Percentiles rank a stretch among this genome's conserved stretches.
Conservation (phyloP, 2,797 vertebrate genomes). For the Phataginus tetradactyla region DNA sequence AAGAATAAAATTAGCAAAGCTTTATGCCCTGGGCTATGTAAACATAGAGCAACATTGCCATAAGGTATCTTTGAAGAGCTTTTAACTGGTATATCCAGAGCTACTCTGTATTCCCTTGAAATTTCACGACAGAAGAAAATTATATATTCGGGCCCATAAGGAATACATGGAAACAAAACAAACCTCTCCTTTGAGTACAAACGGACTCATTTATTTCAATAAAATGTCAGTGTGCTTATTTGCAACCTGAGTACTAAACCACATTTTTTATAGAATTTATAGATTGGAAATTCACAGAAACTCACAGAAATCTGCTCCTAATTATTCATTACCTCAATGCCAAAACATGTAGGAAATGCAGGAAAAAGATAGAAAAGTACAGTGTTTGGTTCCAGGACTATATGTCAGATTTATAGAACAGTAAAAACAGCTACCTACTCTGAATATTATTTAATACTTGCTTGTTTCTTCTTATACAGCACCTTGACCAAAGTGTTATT, state of each 20-base stretch:
- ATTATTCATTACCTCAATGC: not conserved
- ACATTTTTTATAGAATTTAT: constrained; percentile 14
- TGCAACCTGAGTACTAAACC: constrained; percentile 1
- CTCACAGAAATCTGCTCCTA: constrained; percentile 10
- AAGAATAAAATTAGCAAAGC: constrained; percentile 45
- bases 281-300: constrained; percentile 40
- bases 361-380: not conserved
- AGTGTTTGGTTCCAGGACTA: not conserved
- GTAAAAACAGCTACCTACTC: not conserved
- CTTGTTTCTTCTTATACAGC: not conserved
- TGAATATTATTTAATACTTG: not conserved
- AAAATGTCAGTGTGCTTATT: not conserved
- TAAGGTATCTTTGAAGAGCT: not conserved
- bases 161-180: constrained; percentile 47
- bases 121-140: constrained; percentile 50
- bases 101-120: constrained; percentile 46
- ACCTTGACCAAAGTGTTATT: not conserved
- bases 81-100: constrained; percentile 30
- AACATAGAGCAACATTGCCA: not conserved
- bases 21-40: constrained; percentile 39
- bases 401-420: constrained; percentile 28
- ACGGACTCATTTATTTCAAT: constrained; percentile 45
- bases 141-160: constrained; percentile 33
- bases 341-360: not conserved
- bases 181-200: constrained; percentile 15